Base-by-base conservation (phyloP, 2,113 vertebrate species). In the Cynocephalus volans region DNA sequence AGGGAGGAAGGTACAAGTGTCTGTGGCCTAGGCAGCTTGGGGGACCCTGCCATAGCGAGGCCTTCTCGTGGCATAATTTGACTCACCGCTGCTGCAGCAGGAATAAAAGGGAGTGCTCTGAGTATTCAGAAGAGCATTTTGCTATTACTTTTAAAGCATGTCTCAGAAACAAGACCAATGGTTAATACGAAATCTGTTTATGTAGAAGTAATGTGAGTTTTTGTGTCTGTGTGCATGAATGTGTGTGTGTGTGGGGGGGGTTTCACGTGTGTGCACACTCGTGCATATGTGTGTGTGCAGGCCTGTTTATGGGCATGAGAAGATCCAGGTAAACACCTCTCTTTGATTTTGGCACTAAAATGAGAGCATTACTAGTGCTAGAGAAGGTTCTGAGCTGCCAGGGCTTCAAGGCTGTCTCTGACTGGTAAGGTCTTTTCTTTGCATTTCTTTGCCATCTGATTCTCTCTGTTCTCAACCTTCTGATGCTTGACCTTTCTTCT, bases 251-350 rank as follows among this genome's bases (percentile, higher is more conserved):
- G 41, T 41, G 41, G 41, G 41, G 41, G 41, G 41, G 41, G 41
- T 3, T 41, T 41, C 41, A 28, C 28, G 11, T 4, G 62, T 65
- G 8, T 50, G 36, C 12, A 14, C 41, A 41, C 41, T 41, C 4
- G 41, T 0, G 45, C 2, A 4, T 24, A 6, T 23, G 26, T 36
- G 7, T 6, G 1, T 6, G 1, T 9, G 1, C 23, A n/a, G 2
- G 2, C 2, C 23, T 69, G 4, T 33, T n/a, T 17, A 31, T 13
- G n/a, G 48, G 21, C 13, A 19, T 19, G 2, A 13, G 52, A 80
- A 73, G 8, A 7, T 76, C 52, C 1, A 2, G 17, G 7, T 6
- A 18, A n/a, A 54, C 19, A 19, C 10, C 9, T 19, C 17, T 88
- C 36, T 72, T 56, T n/a, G 26, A 18, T 62, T 90, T 93, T 69